Percentiles rank a stretch among this genome's conserved stretches.
Conservation (phyloP, 2,888 invertebrate genomes). For the Machimus atricapillus region DNA sequence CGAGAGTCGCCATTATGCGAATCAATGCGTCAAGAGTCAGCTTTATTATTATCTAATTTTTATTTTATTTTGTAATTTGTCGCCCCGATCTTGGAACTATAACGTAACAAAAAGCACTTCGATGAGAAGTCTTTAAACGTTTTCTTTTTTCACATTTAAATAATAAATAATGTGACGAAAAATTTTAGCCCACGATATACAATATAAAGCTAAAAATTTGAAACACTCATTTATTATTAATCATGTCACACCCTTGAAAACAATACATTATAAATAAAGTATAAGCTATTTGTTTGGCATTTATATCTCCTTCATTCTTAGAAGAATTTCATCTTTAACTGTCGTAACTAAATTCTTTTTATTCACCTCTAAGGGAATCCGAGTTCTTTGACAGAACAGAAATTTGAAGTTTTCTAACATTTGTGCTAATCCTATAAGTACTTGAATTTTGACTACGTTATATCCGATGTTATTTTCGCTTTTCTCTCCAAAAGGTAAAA, state of each 20-base stretch:
- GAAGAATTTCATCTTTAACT: background rate
- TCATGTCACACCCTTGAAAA: background rate
- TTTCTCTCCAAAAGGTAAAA: background rate
- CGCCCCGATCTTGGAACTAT: background rate
- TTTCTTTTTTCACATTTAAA: too few species aligned
- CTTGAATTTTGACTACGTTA: background rate
- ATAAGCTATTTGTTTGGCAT: background rate
- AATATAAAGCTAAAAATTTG: background rate
- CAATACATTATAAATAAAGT: background rate
- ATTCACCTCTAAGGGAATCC: slow-evolving; percentile 8
- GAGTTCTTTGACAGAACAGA: slow-evolving; percentile 46
- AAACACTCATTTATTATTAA: background rate
- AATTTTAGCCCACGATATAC: background rate
- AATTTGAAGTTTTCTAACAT: slow-evolving; percentile 41
- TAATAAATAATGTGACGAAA: too few species aligned
- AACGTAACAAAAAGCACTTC: too few species aligned
- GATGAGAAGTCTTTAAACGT: too few species aligned
- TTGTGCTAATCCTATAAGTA: background rate
- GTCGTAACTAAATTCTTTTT: background rate
- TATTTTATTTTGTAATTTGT: background rate
- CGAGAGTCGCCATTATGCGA: background rate
- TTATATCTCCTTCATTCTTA: background rate
- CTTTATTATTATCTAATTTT: too few species aligned
- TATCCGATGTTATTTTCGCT: background rate
- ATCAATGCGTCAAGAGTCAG: background rate